Evolutionary conservation across 2,113 vertebrate species (phyloP).

Genomic region (Alligator mississippiensis): DNA sequence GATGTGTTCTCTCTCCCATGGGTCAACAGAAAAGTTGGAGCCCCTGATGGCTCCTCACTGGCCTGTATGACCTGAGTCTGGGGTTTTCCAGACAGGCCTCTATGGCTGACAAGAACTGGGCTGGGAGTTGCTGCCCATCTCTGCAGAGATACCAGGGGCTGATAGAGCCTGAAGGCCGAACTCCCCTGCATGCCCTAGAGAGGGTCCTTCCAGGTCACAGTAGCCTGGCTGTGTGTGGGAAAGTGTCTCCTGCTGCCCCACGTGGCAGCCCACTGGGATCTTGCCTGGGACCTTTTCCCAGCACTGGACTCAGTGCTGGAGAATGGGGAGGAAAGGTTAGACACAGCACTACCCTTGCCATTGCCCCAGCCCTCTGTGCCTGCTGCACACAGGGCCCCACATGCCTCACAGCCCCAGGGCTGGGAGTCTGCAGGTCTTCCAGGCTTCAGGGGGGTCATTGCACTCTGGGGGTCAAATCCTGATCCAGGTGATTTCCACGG

Average conservation of each 20-base stretch:
- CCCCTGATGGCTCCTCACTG: no score
- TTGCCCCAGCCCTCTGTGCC: no score
- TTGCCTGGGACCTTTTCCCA: not conserved
- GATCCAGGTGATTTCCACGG: not conserved
- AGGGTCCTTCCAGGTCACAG: not conserved
- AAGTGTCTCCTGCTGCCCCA: not conserved
- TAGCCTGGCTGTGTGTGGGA: not conserved
- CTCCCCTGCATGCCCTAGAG: not conserved
- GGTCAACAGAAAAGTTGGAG: not conserved
- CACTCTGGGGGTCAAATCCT: not conserved
- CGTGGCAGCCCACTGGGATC: not conserved
- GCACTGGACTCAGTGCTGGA: not conserved
- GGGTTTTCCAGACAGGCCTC: no score
- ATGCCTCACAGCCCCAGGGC: not conserved
- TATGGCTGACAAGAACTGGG: no score
- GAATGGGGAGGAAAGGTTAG: not conserved
- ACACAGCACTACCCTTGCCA: not conserved
- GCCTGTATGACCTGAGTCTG: no score
- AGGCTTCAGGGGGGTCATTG: not conserved
- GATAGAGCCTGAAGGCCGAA: not conserved
- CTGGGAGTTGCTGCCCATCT: no score
- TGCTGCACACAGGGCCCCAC: not conserved
- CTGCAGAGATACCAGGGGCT: no score
- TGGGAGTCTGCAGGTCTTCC: not conserved
- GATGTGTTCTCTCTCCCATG: not conserved